phyloP scores from a whole-genome alignment of 1,140 invertebrate genomes.

The Brachystomella parvula region DNA sequence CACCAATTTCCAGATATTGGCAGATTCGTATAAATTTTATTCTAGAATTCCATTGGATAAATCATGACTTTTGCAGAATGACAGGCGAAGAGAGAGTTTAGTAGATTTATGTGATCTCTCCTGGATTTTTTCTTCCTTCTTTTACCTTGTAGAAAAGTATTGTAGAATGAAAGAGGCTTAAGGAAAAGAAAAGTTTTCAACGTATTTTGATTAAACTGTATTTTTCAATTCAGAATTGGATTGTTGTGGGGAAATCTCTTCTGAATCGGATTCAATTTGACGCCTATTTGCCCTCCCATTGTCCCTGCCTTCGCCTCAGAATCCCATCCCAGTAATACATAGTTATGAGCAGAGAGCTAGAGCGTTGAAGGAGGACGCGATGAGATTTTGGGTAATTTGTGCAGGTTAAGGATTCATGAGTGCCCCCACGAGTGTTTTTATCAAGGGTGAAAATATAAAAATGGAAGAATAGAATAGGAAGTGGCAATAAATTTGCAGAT shows the following conservation, averaged over 20 bases:
- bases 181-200: no score
- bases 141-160: no score
- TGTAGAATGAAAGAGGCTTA: no score
- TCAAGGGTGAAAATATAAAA: slow-evolving; percentile 23
- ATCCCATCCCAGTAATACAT: slow-evolving; percentile 4
- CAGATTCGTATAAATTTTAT: no score
- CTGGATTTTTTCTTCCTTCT: no score
- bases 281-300: no score
- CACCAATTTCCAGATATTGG: no score
- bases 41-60: no score
- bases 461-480: slow-evolving; percentile 28
- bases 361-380: not conserved
- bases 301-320: no score
- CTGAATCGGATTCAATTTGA: slow-evolving; percentile 13
- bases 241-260: slow-evolving; percentile 8
- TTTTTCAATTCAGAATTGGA: not conserved
- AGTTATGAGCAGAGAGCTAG: slow-evolving; percentile 20
- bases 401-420: slow-evolving; percentile 30
- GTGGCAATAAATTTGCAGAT: slow-evolving; percentile 38
- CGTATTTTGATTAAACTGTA: not conserved
- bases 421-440: slow-evolving; percentile 37
- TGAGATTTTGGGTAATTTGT: slow-evolving; percentile 33
- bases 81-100: no score
- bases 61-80: no score
- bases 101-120: no score